These are phyloP conservation scores for Tachyglossus aculeatus DNA, from an alignment of 2,797 vertebrate species.

Conservation along the genomic window DNA sequence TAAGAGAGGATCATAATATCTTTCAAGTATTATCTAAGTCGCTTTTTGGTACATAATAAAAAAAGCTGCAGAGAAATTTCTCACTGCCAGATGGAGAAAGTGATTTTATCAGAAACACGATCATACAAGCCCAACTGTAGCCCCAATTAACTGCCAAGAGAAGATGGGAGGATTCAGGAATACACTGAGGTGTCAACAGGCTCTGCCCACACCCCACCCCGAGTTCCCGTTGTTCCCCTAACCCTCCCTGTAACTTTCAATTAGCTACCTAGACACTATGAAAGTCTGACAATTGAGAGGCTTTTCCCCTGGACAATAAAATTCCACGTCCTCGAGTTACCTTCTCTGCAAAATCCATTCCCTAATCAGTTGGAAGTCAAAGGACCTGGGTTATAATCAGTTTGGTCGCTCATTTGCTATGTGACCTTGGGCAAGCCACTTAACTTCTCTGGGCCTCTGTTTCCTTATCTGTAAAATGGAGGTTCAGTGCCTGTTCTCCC, in stretches of 20 bases:
- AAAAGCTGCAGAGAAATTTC: fast-evolving
- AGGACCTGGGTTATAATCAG: no score
- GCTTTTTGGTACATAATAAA: not conserved
- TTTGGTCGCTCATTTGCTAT: no score
- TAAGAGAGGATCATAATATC: not conserved
- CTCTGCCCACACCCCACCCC: not conserved
- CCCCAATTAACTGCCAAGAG: fast-evolving
- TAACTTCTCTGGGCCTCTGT: no score
- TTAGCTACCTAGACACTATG: not conserved
- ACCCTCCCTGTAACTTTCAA: not conserved
- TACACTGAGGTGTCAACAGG: fast-evolving
- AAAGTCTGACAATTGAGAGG: not conserved
- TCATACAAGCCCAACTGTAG: fast-evolving
- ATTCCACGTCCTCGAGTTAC: not conserved
- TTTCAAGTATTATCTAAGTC: fast-evolving
- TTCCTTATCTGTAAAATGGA: no score
- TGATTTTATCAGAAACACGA: fast-evolving
- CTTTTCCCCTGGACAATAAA: not conserved
- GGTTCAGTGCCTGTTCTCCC: no score
- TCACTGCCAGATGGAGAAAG: fast-evolving
- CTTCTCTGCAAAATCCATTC: not conserved
- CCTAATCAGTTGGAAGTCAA: not conserved
- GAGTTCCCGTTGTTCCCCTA: fast-evolving
- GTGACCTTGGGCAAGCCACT: no score
- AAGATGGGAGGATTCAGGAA: fast-evolving